Percentiles rank a stretch among this genome's conserved stretches.
phyloP scores from a whole-genome alignment of 2,797 vertebrate genomes.

The Petrocephalus schoutedeni region DNA sequence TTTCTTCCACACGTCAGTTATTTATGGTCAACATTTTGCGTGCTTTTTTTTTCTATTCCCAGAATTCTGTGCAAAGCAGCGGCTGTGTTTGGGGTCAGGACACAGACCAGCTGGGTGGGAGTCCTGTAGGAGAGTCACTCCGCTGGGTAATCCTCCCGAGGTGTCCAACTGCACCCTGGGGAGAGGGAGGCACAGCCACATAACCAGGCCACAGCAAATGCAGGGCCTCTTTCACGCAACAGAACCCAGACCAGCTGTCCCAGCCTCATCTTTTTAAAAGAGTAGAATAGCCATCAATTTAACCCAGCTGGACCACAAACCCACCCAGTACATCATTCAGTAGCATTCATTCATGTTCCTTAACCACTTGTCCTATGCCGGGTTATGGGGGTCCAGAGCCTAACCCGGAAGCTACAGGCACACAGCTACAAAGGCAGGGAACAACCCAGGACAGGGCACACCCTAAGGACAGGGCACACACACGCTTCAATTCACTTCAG shows the following conservation, averaged over 20 bases:
- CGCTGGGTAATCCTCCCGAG: background rate
- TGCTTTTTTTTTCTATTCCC: background rate
- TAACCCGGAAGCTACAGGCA: background rate
- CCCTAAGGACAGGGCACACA: background rate
- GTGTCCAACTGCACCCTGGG: background rate
- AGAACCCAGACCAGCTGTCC: background rate
- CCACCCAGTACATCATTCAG: background rate
- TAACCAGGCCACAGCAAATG: background rate
- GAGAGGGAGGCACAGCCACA: background rate
- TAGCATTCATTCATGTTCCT: background rate
- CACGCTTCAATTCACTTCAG: background rate
- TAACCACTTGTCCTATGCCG: background rate
- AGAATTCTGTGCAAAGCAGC: background rate
- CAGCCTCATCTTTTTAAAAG: background rate
- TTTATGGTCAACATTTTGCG: background rate
- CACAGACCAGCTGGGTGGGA: background rate
- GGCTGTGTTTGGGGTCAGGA: background rate
- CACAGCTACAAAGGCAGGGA: background rate
- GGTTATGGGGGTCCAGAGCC: background rate
- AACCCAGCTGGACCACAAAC: background rate
- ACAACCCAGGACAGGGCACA: background rate
- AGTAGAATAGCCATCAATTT: background rate
- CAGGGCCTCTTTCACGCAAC: background rate
- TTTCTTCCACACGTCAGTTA: background rate
- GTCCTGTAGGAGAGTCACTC: background rate